Base-by-base conservation (phyloP, 2,888 invertebrate genomes). In the Serrognathus titanus region DNA sequence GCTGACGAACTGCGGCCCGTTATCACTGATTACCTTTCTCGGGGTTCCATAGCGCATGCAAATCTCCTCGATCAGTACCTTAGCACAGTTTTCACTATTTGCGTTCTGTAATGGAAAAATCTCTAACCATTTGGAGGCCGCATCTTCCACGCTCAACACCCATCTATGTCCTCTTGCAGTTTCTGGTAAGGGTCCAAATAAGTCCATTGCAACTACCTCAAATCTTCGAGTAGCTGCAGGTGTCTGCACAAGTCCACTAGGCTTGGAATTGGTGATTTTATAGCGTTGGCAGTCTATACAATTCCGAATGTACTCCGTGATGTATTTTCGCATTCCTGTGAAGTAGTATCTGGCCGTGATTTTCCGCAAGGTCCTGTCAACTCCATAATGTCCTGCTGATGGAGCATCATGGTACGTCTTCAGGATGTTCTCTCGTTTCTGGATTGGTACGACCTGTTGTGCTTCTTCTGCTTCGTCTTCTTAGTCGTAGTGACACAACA, bases 11-110 rank as follows among this genome's bases (percentile, higher is more conserved):
- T 20, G 4, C 20, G 4, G 20, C 0, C 75, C 75, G 11, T 76
- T 76, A 40, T 76, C 74, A 10, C 67, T 69, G 3, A 71, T 63
- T 0, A 76, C 11, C n/a, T 71, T 50, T 0, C 75, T 39, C 0
- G 70, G 71, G 1, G 68, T 16, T 1, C 74, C 74, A 57, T 68
- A 75, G 1, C 74, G 62, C 2, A 69, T 58, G 24, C 67, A 58
- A 12, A 69, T 55, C 55, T 71, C 67, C 31, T 68, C 58, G 7
- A 70, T 60, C 24, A 71, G 56, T 2, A 41, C 49, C n/a, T 45
- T 38, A 1, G 68, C 68, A 55, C 68, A 68, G n/a, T 40, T 46
- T 38, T 63, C 63, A 8, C 63, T 64, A 49, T 66, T 66, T 31
- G 68, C 69, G 10, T 51, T 35, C 13, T 35, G 8, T 10, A 63